Evolutionary conservation across 2,888 invertebrate species (phyloP), one percentile per base, ranked within the genome.

Genomic region (Leptinotarsa juncta): DNA sequence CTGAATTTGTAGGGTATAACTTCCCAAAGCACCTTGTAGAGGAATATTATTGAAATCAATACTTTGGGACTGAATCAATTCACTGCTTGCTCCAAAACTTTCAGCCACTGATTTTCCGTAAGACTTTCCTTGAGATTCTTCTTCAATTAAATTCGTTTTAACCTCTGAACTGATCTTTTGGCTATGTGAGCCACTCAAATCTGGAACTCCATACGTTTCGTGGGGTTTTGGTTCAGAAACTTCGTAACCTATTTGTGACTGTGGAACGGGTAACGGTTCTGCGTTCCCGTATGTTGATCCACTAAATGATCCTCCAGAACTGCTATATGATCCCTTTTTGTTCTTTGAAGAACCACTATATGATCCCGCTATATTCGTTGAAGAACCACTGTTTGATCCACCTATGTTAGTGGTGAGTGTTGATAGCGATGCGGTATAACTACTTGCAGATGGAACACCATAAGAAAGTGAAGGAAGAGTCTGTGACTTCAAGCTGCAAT

Each of bases 1-100:
- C 83, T 94, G 94, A 67, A 95, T 95, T 85, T 96, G 94, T 16
- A 96, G 87, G 1, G 93, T 93, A 84, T 95, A 96, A 3, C 91
- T 90, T 1, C 92, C 93, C 18, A 90, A 89, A 42, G 91, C 89
- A 0, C 91, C 92, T 82, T 91, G 90, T 0, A 91, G 82, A 0
- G 91, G 90, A 57, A 92, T 89, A 73, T 88, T 88, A 75, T 87
- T 87, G 49, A 88, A 82, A 80, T 88, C 87, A 53, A 88, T 83
- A 78, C 86, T 87, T 76, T 88, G 85, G 4, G 87, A 86, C 78
- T 86, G 83, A 16, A 88, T 82, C 67, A 88, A 77, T 79, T 88
- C 87, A 74, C 85, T 84, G 50, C 84, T 86, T 23, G 86, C 84
- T 16, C 84, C 87, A 75, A 88, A 84, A 78, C 82, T 86, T 77